Base-by-base conservation (phyloP, 2,888 invertebrate genomes). In the Clanis bilineata region DNA sequence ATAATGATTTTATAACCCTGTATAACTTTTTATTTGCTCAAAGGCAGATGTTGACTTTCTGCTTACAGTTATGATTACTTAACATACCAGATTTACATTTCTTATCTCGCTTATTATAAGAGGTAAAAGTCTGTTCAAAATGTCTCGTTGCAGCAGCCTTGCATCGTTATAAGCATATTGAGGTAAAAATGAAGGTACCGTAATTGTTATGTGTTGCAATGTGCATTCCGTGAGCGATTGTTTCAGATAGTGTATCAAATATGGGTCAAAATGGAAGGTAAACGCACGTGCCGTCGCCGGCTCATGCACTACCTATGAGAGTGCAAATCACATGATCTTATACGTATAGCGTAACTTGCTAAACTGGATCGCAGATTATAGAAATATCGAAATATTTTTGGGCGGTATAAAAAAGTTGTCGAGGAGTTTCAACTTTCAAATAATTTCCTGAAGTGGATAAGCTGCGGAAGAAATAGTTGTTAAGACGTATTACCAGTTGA, bases 231-330 rank as follows among this genome's bases (percentile, higher is more conserved):
- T 51, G 51, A 51, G 51, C 9, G 51, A 32, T 32, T 51, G 51
- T 51, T 32, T 51, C 51, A 18, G 51, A 51, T 51, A 32, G 4
- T 18, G 51, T 51, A 23, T 12, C 22, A 10, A 51, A 51, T 51
- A 51, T 51, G 51, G 51, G 51, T 51, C 51, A 51, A 51, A 51
- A 28, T 51, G 51, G 51, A 51, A 51, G 51, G 51, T 51, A 51
- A 28, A 7, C n/a, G 18, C 51, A 51, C 32, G 18, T 51, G 51
- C 28, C 51, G 41, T 7, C n/a, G 15, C 10, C 15, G 28, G n/a
- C n/a, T n/a, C 28, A 18, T 32, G 51, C 28, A 51, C 28, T 18
- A 51, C 28, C 28, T 18, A 51, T 51, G 18, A 23, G n/a, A 15
- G 51, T 32, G 28, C 28, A 9, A 15, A 18, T 18, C 18, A 5